phyloP scores from a whole-genome alignment of 1,140 invertebrate species.

The Caenorhabditis elegans region DNA sequence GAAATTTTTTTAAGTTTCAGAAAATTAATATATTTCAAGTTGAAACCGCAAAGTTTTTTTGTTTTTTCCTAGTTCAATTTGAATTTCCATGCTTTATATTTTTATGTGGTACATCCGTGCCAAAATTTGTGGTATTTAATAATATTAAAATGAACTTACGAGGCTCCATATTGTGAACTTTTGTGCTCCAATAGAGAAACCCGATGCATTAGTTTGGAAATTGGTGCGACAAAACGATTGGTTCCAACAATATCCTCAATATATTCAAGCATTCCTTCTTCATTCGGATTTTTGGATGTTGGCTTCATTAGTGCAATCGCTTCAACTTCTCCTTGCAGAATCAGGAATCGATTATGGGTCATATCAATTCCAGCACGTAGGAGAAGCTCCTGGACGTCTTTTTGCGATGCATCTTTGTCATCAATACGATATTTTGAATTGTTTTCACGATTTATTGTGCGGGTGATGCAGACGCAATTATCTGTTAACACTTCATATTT shows the following conservation, averaged over 20 bases:
- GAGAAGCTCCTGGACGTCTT: slow-evolving; percentile 67
- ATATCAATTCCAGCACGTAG: slow-evolving; percentile 86
- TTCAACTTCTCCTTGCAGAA: slow-evolving; percentile 98
- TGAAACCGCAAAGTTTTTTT: no score
- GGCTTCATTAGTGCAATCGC: slow-evolving; percentile 99
- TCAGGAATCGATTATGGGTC: slow-evolving; percentile 94
- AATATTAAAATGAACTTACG: neutral
- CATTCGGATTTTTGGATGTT: slow-evolving; percentile 75
- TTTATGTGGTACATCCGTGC: no score
- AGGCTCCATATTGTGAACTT: neutral
- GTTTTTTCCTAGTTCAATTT: no score
- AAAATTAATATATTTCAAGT: no score
- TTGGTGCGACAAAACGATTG: slow-evolving; percentile 71
- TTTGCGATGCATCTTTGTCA: neutral
- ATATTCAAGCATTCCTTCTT: slow-evolving; percentile 96
- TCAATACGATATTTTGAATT: slow-evolving; percentile 70
- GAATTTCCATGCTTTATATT: no score
- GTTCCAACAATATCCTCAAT: slow-evolving; percentile 97
- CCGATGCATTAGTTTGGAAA: neutral
- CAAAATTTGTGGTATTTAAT: no score
- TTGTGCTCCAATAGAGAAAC: neutral
- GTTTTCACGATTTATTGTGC: slow-evolving; percentile 85
- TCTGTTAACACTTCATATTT: slow-evolving; percentile 68
- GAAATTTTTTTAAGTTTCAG: no score
- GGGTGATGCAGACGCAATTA: slow-evolving; percentile 79